Percentiles rank a stretch among this genome's conserved stretches.
phyloP scores from a whole-genome alignment of 1,140 invertebrate genomes.

The Aradophagus sp. region DNA sequence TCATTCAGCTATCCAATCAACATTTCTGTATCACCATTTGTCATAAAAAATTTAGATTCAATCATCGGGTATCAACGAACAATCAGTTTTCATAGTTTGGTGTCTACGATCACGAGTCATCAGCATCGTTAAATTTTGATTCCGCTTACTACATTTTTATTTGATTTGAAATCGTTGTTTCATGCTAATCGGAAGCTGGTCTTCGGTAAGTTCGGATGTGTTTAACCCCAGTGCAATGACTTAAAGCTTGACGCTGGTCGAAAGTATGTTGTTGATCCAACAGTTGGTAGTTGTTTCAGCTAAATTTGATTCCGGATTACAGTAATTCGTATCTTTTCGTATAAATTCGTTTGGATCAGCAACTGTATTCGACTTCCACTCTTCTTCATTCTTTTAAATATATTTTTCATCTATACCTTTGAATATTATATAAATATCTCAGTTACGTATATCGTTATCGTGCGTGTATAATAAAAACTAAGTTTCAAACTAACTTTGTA shows the following conservation, averaged over 20 bases:
- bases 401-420: conserved; percentile 62
- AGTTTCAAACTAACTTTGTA: conserved; percentile 74
- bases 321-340: conserved; percentile 12
- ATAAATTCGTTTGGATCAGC: conserved; percentile 46
- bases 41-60: no score
- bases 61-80: no score
- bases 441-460: conserved; percentile 68
- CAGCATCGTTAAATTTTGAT: no score
- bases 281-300: conserved; percentile 6
- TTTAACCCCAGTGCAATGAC: conserved; percentile 43
- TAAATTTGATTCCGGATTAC: neutral
- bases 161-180: conserved; percentile 20
- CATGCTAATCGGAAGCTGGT: conserved; percentile 17
- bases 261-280: conserved; percentile 46
- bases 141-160: no score
- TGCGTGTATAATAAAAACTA: conserved; percentile 68
- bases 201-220: conserved; percentile 2
- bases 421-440: conserved; percentile 63
- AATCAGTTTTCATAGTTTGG: no score
- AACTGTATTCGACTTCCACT: conserved; percentile 20
- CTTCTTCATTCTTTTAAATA: conserved; percentile 48
- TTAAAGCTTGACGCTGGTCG: conserved; percentile 30
- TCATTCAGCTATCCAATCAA: no score
- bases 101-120: no score
- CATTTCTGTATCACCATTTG: no score